These are phyloP conservation scores for Phalangium opilio DNA, from an alignment of 2,888 invertebrate genomes.

Conservation along the genomic window DNA sequence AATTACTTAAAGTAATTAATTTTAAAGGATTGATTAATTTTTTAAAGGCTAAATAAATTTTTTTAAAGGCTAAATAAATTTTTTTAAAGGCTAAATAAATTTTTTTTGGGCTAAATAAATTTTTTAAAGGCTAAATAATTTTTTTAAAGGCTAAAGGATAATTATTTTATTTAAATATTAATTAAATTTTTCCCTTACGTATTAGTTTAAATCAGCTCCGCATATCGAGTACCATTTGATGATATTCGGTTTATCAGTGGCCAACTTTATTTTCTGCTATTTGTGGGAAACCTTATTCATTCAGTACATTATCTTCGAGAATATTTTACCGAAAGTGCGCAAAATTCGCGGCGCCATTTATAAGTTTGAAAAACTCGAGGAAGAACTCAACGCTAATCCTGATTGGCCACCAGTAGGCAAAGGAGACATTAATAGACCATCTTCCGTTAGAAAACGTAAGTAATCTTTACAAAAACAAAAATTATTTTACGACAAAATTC, in stretches of 20 bases:
- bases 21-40: background rate
- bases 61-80: background rate
- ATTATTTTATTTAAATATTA: background rate
- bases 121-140: background rate
- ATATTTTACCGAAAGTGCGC: constrained; percentile 12
- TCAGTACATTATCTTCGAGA: constrained; percentile 13
- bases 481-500: too few species aligned
- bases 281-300: constrained; percentile 19
- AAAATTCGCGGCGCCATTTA: constrained; percentile 14
- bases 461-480: too few species aligned
- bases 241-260: constrained; percentile 16
- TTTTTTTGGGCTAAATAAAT: background rate
- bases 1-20: background rate
- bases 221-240: constrained; percentile 15
- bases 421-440: constrained; percentile 3
- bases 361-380: constrained; percentile 14
- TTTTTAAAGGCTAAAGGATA: background rate
- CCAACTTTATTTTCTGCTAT: constrained; percentile 18
- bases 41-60: background rate
- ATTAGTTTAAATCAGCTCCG: constrained; percentile 17
- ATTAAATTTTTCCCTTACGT: background rate
- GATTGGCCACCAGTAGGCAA: constrained; percentile 18
- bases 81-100: background rate
- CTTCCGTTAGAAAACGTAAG: too few species aligned
- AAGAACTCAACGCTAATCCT: constrained; percentile 6